Evolutionary conservation across 2,888 invertebrate genomes (phyloP), one percentile per base, ranked within the genome.

Genomic region (Scrobipalpa atriplicella): DNA sequence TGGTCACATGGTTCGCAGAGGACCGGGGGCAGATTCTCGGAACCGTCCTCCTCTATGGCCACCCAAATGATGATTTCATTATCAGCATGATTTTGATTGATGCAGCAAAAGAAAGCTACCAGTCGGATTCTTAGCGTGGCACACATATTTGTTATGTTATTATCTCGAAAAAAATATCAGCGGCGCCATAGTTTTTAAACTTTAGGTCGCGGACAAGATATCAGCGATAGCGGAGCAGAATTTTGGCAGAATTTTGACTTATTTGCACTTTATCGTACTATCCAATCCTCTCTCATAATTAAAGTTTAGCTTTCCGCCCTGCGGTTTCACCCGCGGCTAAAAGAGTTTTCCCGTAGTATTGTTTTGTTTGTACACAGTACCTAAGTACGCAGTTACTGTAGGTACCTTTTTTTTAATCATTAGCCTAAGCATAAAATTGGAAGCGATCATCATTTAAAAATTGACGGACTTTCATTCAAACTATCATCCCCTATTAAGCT

Each of bases 61-160:
- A 92, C 92, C 92, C 92, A 91, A 90, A 91, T 92, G 92, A 92
- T 92, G 92, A 90, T 92, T 92, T 92, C 89, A 92, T 92, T 92
- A 92, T 91, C 90, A 83, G 89, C 91, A 92, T 92, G 91, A 92
- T 92, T 92, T 92, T 92, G 92, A 92, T 92, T 92, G 92, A 92
- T 92, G 90, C 81, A 79, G 83, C 88, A 85, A 81, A 92, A 92
- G 88, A 92, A 92, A 86, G 82, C 82, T 80, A 81, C 77, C 84
- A 82, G 84, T 77, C 85, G 85, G 86, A 92, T 92, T 92, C 92
- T 83, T 84, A 75, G 82, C 91, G 89, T 89, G 87, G 83, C 89
- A 61, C 74, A 79, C 83, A 88, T 90, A 87, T 86, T 87, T 86
- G 80, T 80, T 89, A 87, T 85, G 89, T 89, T 89, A 90, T 90